A percentile compares a stretch with the other conserved stretches of the same genome.
Evolutionary conservation across 2,797 vertebrate species (phyloP).

Genomic region (Ciconia nigra): DNA sequence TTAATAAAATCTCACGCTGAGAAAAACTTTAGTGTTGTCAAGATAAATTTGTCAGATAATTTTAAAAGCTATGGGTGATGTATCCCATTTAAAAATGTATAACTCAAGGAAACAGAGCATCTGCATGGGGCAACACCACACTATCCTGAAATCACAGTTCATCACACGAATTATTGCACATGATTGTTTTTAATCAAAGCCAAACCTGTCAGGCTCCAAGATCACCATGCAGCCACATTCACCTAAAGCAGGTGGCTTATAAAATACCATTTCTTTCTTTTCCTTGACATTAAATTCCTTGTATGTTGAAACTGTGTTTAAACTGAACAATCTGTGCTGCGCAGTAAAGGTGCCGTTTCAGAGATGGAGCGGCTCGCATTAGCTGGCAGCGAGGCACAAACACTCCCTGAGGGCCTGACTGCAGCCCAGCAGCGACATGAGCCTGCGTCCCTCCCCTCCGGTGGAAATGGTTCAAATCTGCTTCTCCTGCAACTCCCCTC

Average conservation of each 20-base stretch:
- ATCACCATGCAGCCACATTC: not conserved
- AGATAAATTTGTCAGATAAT: not conserved
- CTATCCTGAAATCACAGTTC: not conserved
- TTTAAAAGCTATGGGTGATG: not conserved
- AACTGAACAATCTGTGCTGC: not conserved
- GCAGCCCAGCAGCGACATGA: not conserved
- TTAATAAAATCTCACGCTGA: conserved; percentile 8
- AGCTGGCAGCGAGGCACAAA: not conserved
- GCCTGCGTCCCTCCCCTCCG: not conserved
- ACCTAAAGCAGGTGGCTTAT: not conserved
- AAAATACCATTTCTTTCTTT: not conserved
- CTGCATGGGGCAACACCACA: not conserved
- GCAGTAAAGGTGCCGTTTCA: not conserved
- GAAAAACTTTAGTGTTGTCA: not conserved
- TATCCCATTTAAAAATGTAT: not conserved
- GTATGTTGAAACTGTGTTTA: not conserved
- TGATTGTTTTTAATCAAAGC: not conserved
- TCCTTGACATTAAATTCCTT: not conserved
- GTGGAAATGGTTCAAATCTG: not conserved
- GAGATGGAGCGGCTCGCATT: not conserved
- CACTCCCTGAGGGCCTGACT: not conserved
- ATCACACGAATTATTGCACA: not conserved
- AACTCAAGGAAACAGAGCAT: not conserved
- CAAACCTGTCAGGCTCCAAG: not conserved
- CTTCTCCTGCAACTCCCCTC: not conserved